A percentile compares a stretch with the other conserved stretches of the same genome.
These are phyloP conservation scores for Drosophila pruinosa DNA, from an alignment of 1,140 invertebrate species.

Conservation along the genomic window DNA sequence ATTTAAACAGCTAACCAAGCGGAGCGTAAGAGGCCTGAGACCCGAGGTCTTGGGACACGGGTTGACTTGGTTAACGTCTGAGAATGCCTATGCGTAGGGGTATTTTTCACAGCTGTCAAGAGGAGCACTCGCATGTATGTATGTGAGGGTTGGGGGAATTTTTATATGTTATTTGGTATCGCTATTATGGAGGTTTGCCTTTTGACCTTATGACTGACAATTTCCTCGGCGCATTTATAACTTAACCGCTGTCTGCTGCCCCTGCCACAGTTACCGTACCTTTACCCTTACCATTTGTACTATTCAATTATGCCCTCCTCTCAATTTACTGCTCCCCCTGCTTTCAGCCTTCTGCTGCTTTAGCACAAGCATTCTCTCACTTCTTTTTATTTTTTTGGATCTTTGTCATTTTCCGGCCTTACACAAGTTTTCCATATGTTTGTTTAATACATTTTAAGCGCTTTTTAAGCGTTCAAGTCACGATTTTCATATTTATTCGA, in stretches of 20 bases:
- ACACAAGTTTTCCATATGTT: constrained; percentile 78
- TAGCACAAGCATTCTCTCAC: neutral
- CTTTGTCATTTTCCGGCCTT: constrained; percentile 56
- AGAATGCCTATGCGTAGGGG: constrained; percentile 69
- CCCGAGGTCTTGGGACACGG: neutral
- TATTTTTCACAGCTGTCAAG: constrained; percentile 71
- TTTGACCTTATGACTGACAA: constrained; percentile 78
- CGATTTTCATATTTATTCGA: constrained; percentile 77
- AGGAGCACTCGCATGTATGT: constrained; percentile 52
- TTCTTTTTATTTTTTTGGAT: constrained; percentile 22
- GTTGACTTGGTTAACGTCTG: constrained; percentile 4
- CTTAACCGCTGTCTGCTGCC: constrained; percentile 1
- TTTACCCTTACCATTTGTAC: constrained; percentile 18
- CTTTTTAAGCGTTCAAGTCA: constrained; percentile 81
- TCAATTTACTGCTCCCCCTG: neutral
- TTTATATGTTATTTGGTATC: constrained; percentile 14
- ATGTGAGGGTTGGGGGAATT: constrained; percentile 38
- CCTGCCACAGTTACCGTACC: neutral
- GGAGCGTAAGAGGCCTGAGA: constrained; percentile 4
- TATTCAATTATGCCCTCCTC: constrained; percentile 65
- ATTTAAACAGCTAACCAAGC: constrained; percentile 74
- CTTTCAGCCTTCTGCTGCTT: neutral
- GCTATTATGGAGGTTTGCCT: constrained; percentile 32
- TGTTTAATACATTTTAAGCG: constrained; percentile 80
- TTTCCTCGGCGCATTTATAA: constrained; percentile 73